Base-by-base conservation (phyloP, 1,140 invertebrate species). In the Pseudomyrmex gracilis region DNA sequence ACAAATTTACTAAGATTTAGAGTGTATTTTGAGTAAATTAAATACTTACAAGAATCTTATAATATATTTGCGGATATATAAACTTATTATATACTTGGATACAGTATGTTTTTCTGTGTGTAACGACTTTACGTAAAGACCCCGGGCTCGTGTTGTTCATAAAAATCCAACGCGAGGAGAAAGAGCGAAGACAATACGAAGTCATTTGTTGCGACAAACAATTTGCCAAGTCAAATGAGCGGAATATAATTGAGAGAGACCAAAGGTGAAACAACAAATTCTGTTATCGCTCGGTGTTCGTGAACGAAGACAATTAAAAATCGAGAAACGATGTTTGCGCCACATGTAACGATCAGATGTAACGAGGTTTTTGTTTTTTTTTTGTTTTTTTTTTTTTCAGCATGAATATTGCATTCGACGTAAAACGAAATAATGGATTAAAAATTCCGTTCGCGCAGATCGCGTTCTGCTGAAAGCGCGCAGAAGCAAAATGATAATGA, bases 401-500 rank as follows among this genome's bases (percentile, higher is more conserved):
- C 13, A 53, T 43, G 3, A 76, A 77, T 67, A 77, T 20, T 20
- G 13, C 61, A n/a, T 74, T 49, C 24, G 0, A 24, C 12, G 17
- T 22, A 57, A 53, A 53, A 67, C 1, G 1, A 57, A 68, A 24
- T 34, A 47, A 58, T 47, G 34, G 13, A 43, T 68, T 78, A 57
- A 68, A 34, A 43, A 78, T 78, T 78, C 76, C 64, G 53, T 34
- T 34, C 51, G 51, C 53, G 76, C 64, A 20, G 2, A 12, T 47
- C 55, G 71, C n/a, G 20, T 74, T 74, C 12, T 17, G 20, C 12
- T n/a, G 60, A 20, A 66, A 20, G 12, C 61, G 73, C 47, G 73
- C 47, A 22, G 58, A n/a, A n/a, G 45, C 15, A 67, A 67, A 67
- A 78, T 78, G 68, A 78, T 61, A 68, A 68, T 68, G 74, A n/a